Base-by-base conservation (phyloP, 2,888 invertebrate species). In the Dicycla oo region DNA sequence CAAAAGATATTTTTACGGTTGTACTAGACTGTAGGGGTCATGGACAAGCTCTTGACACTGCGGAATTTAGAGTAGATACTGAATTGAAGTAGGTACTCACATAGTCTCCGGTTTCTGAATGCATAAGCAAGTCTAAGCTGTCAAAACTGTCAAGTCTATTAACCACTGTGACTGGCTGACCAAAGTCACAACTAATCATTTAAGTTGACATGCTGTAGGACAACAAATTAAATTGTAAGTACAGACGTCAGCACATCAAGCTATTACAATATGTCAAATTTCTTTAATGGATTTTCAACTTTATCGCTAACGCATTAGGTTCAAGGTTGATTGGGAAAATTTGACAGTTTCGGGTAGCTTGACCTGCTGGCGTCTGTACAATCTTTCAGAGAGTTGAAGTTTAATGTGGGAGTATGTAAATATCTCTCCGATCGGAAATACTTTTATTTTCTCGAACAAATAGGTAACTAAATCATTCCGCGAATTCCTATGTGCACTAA, bases 91-190 rank as follows among this genome's bases (percentile, higher is more conserved):
- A 57, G 58, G 20, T 43, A 73, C 43, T 43, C n/a, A 51, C 20
- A 18, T 51, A 38, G 49, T 65, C 38, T 54, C 45, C 23, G 40
- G 38, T 66, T 73, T 53, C 15, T 74, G 75, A 74, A 75, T 67
- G 5, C 30, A 1, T 74, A 75, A 74, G 75, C 10, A 74, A 67
- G 53, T 60, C 13, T 34, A 3, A 10, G 26, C 18, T 74, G 67
- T 74, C 60, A 74, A 60, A 74, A 49, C 66, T 75, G 67, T 75
- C 74, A 74, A 75, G 30, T 43, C n/a, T 60, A 66, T 54, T 54
- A 74, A 54, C 23, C 13, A 47, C 20, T 60, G 66, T 74, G 30
- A 74, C 54, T 54, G 53, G 66, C 60, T 47, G 54, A 60, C 40
- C 40, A 34, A 47, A 47, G 45, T 49, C 45, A 49, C 57, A 57